These are phyloP conservation scores for Bradypodion pumilum DNA, from an alignment of 2,797 vertebrate species.

Conservation along the genomic window DNA sequence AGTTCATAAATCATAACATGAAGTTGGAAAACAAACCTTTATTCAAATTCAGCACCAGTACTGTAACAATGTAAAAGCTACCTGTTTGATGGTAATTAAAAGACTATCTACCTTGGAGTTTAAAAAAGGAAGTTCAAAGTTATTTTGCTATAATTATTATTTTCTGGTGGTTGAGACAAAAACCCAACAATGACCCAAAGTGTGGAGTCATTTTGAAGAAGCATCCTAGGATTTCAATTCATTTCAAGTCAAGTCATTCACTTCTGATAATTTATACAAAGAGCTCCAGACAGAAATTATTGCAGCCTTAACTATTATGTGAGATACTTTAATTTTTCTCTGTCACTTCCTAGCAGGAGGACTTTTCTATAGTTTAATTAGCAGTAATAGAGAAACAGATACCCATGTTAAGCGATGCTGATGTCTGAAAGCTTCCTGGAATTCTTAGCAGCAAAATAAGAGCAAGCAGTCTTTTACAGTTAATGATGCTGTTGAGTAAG, in stretches of 20 bases:
- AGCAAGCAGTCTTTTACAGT: constrained; percentile 63
- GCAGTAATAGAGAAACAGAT: constrained; percentile 49
- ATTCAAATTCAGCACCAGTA: constrained; percentile 45
- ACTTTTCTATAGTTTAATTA: constrained; percentile 65
- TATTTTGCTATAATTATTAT: constrained; percentile 36
- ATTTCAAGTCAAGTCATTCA: constrained; percentile 38
- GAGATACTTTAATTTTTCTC: constrained; percentile 55
- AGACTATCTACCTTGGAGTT: constrained; percentile 41
- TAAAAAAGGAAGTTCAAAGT: constrained; percentile 27
- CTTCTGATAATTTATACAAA: constrained; percentile 56
- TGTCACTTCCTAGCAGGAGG: constrained; percentile 64
- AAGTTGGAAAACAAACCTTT: constrained; percentile 50
- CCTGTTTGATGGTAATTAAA: constrained; percentile 56
- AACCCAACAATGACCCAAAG: constrained; percentile 44
- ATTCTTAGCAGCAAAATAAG: constrained; percentile 54
- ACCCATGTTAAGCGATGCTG: constrained; percentile 49
- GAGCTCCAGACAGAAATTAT: constrained; percentile 47
- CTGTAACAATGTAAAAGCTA: constrained; percentile 48
- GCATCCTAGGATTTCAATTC: constrained; percentile 47
- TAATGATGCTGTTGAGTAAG: constrained; percentile 51
- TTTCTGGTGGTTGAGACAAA: constrained; percentile 33
- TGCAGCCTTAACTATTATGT: constrained; percentile 44
- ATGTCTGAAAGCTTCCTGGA: constrained; percentile 71
- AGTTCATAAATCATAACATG: constrained; percentile 40
- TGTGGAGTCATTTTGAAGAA: constrained; percentile 45